Evolutionary conservation across 2,797 vertebrate genomes (phyloP), one percentile per base, ranked within the genome.

Genomic region (Phalanger gymnotis): DNA sequence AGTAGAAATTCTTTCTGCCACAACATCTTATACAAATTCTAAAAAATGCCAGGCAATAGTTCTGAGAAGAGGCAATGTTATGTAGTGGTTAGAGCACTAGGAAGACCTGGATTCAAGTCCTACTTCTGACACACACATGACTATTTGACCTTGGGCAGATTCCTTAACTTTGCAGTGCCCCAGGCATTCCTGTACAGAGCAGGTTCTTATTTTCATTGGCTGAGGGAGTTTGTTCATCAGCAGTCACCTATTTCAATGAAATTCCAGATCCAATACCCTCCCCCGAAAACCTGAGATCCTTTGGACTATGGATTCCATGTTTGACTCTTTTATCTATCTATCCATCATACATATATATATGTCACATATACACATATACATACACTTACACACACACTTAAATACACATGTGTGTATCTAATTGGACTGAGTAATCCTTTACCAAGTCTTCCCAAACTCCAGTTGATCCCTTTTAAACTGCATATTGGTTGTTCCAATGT

Each of bases 401-500:
- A 1, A 34, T 34, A 12, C 12, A 40, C 22, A 7, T 0, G 1
- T 40, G 16, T 81, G 2, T 81, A 7, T 81, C 9, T 47, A 81
- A 40, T 40, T 81, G 66, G 5, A 40, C 53, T 54, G 34, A 95
- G 56, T 40, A 90, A 54, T n/a, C 27, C 7, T 81, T 54, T 52
- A 54, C 16, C 5, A 95, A 13, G 4, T 92, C 0, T 58, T 96
- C 12, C 57, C n/a, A 91, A 19, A 27, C 9, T 53, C 2, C 30
- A 31, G 19, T 22, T 55, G 53, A 9, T 95, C 57, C 53, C 94
- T 96, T 94, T 94, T 73, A 94, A 55, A 92, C 30, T 81, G 95
- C 93, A 73, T 16, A 56, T 91, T 91, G 61, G 92, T 94, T 92
- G 89, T 3, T 96, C 93, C 89, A 93, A 9, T 96, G 58, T 93